Percentiles rank a stretch among this genome's conserved stretches.
phyloP scores from a whole-genome alignment of 2,888 invertebrate species.

The Diadegma fenestrale region DNA sequence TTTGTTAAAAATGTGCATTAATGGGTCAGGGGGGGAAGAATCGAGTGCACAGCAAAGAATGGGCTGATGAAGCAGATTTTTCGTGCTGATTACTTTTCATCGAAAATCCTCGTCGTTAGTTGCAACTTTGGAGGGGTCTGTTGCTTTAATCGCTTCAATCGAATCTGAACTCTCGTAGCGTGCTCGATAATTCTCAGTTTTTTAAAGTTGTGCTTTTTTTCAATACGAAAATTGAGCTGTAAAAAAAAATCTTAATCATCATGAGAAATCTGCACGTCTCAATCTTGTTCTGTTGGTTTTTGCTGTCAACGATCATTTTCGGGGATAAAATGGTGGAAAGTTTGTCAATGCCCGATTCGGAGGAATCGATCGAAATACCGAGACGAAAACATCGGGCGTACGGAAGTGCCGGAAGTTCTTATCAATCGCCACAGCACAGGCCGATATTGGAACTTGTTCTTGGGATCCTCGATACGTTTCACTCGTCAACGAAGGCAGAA shows the following conservation, averaged over 20 bases:
- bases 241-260: neutral
- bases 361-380: constrained; percentile 75
- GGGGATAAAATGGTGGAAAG: constrained; percentile 22
- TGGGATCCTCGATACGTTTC: constrained; percentile 76
- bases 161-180: constrained; percentile 19
- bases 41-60: constrained; percentile 39
- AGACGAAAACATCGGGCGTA: constrained; percentile 22
- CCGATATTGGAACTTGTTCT: constrained; percentile 76
- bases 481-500: constrained; percentile 71
- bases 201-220: neutral
- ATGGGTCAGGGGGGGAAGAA: constrained; percentile 45
- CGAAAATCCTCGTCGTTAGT: neutral
- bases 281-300: constrained; percentile 35
- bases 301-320: constrained; percentile 36
- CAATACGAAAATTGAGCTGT: neutral
- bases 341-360: constrained; percentile 52
- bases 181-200: neutral
- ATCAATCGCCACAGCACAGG: constrained; percentile 67
- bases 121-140: neutral
- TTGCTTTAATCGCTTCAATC: constrained; percentile 31
- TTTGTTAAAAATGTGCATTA: neutral
- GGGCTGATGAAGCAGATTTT: constrained; percentile 48
- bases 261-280: constrained; percentile 25
- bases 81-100: constrained; percentile 24
- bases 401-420: constrained; percentile 25